Evolutionary conservation across 64 coral and sea anemone genomes (phyloP).

Genomic region (Platygyra sinensis): DNA sequence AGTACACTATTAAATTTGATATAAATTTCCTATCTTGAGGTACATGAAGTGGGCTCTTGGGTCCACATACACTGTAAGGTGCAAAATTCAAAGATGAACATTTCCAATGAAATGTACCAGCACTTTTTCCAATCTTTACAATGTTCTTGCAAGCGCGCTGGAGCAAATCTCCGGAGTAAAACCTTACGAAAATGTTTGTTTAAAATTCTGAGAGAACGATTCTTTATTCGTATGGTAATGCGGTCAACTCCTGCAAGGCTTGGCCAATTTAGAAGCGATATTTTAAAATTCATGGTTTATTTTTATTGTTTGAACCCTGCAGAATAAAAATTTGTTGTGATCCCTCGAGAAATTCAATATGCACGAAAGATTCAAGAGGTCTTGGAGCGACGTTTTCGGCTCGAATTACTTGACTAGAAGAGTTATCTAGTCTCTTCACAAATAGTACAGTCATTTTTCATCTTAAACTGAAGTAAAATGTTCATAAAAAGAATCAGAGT

Average conservation of each 20-base stretch:
- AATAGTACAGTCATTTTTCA: background rate
- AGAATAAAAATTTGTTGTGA: constrained; percentile 62
- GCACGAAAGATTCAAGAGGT: constrained; percentile 1
- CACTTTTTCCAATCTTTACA: too few species aligned
- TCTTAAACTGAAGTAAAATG: constrained; percentile 8
- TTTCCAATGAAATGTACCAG: too few species aligned
- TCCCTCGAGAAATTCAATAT: constrained; percentile 13
- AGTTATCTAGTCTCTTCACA: background rate
- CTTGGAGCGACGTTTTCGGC: background rate
- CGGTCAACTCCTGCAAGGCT: constrained; percentile 51
- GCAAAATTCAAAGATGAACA: background rate
- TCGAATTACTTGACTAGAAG: background rate
- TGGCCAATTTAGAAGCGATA: constrained; percentile 76
- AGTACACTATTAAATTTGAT: background rate
- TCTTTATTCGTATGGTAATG: constrained; percentile 78
- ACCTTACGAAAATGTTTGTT: constrained; percentile 23
- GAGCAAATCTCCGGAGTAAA: background rate
- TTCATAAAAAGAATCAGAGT: constrained; percentile 11
- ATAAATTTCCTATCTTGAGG: background rate
- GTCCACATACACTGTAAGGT: background rate
- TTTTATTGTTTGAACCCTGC: constrained; percentile 66
- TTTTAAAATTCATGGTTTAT: constrained; percentile 85
- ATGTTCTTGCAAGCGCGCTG: background rate
- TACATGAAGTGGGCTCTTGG: background rate
- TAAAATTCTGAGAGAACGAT: constrained; percentile 44